phyloP scores from a whole-genome alignment of 2,113 vertebrate species.

The Pterocles burchelli region DNA sequence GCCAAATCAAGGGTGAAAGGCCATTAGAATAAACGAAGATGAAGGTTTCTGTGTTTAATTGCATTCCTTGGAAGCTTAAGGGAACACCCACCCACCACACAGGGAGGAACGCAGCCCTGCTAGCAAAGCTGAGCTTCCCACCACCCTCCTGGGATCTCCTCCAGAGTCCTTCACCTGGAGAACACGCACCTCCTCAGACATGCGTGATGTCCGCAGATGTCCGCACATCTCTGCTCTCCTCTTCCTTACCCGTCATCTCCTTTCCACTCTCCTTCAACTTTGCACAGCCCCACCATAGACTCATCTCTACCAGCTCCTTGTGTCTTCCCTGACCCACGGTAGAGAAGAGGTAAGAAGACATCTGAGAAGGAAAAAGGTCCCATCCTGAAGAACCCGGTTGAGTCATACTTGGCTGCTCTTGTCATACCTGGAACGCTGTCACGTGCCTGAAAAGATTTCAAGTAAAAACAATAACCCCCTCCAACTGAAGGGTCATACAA shows the following conservation, averaged over 20 bases:
- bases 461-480: neutral
- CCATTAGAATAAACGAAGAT: neutral
- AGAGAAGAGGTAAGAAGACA: neutral
- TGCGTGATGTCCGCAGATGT: neutral
- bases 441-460: neutral
- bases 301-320: neutral
- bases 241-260: neutral
- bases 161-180: neutral
- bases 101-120: neutral
- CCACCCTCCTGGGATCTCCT: neutral
- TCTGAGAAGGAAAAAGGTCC: neutral
- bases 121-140: neutral
- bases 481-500: neutral
- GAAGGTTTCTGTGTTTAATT: neutral
- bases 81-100: neutral
- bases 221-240: neutral
- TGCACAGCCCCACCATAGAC: neutral
- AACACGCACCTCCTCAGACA: neutral
- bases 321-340: neutral
- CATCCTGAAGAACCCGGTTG: neutral
- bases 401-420: neutral
- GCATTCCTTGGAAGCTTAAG: neutral
- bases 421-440: neutral
- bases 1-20: neutral
- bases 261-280: neutral